Conservation (phyloP, 2,888 invertebrate genomes). For the Bombylius discolor region DNA sequence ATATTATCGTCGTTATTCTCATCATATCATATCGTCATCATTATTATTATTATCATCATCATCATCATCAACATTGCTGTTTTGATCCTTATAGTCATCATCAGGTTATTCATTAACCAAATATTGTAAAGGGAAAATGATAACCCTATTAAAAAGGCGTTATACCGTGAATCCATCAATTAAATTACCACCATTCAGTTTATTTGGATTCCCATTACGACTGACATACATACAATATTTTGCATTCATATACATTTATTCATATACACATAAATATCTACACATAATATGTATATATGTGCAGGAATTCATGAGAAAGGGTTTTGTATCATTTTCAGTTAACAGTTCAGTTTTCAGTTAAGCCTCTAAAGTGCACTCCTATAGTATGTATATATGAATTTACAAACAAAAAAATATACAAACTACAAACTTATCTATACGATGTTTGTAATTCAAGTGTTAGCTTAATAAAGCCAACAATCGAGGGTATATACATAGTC, state of each 20-base stretch:
- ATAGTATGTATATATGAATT: not conserved
- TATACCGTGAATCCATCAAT: conserved; percentile 21
- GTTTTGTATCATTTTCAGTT: too few relatives aligned
- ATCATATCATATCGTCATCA: not conserved
- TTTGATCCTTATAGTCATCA: conserved; percentile 5
- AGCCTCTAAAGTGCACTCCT: not conserved
- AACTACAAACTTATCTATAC: too few relatives aligned
- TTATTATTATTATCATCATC: not conserved
- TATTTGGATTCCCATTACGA: conserved; percentile 2
- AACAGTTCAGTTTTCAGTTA: not conserved
- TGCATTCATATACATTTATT: not conserved
- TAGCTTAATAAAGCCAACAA: not conserved
- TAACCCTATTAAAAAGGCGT: conserved; percentile 22
- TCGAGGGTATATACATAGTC: not conserved
- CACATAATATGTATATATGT: not conserved
- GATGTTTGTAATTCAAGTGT: not conserved
- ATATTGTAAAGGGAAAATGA: conserved; percentile 12
- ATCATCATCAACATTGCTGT: not conserved
- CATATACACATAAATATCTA: not conserved
- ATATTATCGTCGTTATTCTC: not conserved
- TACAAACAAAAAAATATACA: not conserved
- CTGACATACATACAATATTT: too few relatives aligned
- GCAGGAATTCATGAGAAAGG: too few relatives aligned
- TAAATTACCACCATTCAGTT: conserved; percentile 17
- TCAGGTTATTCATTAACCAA: conserved; percentile 14